Conservation (phyloP, 2,113 vertebrate species). For the Euleptes europaea region DNA sequence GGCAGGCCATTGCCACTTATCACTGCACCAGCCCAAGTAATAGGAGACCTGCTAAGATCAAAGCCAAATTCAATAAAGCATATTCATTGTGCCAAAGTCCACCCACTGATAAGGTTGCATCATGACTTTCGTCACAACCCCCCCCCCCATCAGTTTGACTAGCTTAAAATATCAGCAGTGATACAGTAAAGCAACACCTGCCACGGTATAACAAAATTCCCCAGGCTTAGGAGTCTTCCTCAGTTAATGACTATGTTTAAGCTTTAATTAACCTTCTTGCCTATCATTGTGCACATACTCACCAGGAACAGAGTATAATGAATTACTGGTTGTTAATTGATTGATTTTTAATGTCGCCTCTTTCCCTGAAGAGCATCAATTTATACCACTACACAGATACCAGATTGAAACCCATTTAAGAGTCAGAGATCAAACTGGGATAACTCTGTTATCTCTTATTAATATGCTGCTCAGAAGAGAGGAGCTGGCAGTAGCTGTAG, state of each 20-base stretch:
- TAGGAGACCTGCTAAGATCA: slow-evolving; percentile 40
- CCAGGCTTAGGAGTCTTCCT: slow-evolving; percentile 13
- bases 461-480: slow-evolving; percentile 45
- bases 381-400: slow-evolving; percentile 43
- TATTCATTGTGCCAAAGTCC: slow-evolving; percentile 13
- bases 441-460: slow-evolving; percentile 54
- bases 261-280: slow-evolving; percentile 48
- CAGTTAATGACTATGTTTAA: slow-evolving; percentile 19
- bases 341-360: background rate
- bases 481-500: slow-evolving; percentile 42
- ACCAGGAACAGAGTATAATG: slow-evolving; percentile 26
- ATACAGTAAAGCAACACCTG: slow-evolving; percentile 16
- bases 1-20: slow-evolving; percentile 21
- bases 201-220: slow-evolving; percentile 13
- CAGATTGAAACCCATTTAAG: slow-evolving; percentile 35
- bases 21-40: background rate
- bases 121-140: slow-evolving; percentile 19
- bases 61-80: slow-evolving; percentile 36
- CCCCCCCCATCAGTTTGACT: slow-evolving; percentile 20
- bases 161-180: slow-evolving; percentile 30
- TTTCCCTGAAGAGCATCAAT: slow-evolving; percentile 38
- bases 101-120: background rate
- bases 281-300: slow-evolving; percentile 40
- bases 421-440: slow-evolving; percentile 23
- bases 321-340: slow-evolving; percentile 38